Evolutionary conservation across 2,888 invertebrate genomes (phyloP), one percentile per base, ranked within the genome.

Genomic region (Erebia ligea): DNA sequence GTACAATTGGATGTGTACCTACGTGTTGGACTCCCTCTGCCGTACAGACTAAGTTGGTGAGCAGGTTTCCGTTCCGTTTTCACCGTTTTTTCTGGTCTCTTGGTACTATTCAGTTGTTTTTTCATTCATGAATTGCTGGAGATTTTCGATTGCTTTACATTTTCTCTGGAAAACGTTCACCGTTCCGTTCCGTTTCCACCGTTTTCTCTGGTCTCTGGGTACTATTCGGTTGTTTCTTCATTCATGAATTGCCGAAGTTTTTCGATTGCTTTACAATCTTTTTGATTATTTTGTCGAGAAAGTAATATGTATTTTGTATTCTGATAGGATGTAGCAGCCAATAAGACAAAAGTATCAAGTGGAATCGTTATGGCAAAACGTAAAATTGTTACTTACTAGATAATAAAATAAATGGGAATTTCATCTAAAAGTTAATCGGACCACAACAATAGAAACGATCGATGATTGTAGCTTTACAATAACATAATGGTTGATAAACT

Each of bases 401-500:
- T 59, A 42, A 42, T 59, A 59, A 59, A 62, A 62, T 45, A 15
- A 21, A 62, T 13, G 8, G 48, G 21, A 40, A n/a, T 21, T 15
- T 62, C 65, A 57, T 52, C 42, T 59, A 50, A 5, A 68, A 34
- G 45, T 21, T 76, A 79, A 74, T 61, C 69, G 69, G 75, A 74
- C 72, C 77, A 66, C 67, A 75, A 70, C 71, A 67, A 61, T 71
- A 71, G 75, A 72, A 70, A 63, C 67, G 66, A 74, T 62, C 76
- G 71, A 73, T 76, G 63, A 72, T 74, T 72, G 69, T 70, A 63
- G 76, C 48, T 64, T 19, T 15, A 62, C 45, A 48, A 67, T 73
- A 40, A 40, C 42, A 64, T 40, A 63, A 40, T 19, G 48, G 45
- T 63, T 61, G 42, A 50, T 45, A 50, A n/a, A 48, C 17, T 69